Percentiles rank a stretch among this genome's conserved stretches.
Conservation (phyloP, 2,113 vertebrate genomes). For the Stictonetta naevosa region DNA sequence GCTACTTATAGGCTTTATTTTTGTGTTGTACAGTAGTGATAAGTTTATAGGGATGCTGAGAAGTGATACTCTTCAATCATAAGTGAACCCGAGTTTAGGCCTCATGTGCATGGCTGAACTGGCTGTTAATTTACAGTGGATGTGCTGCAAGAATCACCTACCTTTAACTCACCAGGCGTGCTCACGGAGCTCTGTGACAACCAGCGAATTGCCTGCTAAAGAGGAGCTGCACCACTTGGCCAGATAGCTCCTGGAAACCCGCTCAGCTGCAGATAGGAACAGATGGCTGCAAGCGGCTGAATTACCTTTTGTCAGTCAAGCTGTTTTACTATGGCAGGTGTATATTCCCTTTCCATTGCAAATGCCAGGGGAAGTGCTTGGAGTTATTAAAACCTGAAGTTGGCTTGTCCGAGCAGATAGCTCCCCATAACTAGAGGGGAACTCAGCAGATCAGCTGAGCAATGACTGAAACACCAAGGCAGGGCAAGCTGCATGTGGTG, state of each 20-base stretch:
- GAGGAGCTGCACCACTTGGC: not conserved
- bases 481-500: rapidly evolving
- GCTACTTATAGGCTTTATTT: conserved; percentile 86
- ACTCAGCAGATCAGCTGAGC: rapidly evolving
- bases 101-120: not conserved
- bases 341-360: not conserved
- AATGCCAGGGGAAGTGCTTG: not conserved
- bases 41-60: conserved; percentile 71
- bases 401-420: not conserved
- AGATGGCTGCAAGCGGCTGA: rapidly evolving
- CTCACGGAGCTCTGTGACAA: not conserved
- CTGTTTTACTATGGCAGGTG: not conserved
- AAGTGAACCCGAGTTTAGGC: conserved; percentile 64
- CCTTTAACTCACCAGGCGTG: not conserved
- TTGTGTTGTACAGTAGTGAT: conserved; percentile 78
- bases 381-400: not conserved
- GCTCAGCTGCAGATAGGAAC: rapidly evolving
- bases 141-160: not conserved
- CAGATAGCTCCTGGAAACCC: not conserved
- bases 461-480: rapidly evolving
- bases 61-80: conserved; percentile 81
- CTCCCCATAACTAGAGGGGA: rapidly evolving
- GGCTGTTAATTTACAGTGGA: not conserved
- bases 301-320: not conserved
- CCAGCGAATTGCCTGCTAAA: not conserved